A percentile compares a stretch with the other conserved stretches of the same genome.
Conservation (phyloP, 2,113 vertebrate genomes). For the Patagioenas fasciata region DNA sequence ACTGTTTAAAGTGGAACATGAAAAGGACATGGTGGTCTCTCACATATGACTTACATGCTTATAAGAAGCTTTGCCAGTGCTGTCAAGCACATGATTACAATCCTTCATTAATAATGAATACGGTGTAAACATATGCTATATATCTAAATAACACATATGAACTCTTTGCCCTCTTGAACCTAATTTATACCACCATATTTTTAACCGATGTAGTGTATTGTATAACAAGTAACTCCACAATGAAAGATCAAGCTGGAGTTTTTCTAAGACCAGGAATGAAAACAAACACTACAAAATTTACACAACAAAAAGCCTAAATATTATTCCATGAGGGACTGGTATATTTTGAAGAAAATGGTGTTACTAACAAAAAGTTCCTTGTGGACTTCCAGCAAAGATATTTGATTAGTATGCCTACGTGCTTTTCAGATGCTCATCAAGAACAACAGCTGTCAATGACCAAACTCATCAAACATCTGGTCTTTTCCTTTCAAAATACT, state of each 20-base stretch:
- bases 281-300: constrained; percentile 38
- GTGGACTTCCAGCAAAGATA: constrained; percentile 21
- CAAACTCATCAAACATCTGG: constrained; percentile 45
- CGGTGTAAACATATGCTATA: not conserved
- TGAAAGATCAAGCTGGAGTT: constrained; percentile 37
- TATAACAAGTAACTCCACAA: constrained; percentile 15
- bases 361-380: constrained; percentile 42
- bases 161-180: not conserved
- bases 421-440: constrained; percentile 18
- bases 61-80: not conserved
- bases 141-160: constrained; percentile 28
- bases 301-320: constrained; percentile 38
- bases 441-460: constrained; percentile 47
- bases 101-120: not conserved
- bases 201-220: not conserved
- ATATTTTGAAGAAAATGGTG: constrained; percentile 26
- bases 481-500: constrained; percentile 26
- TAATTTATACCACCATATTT: constrained; percentile 5
- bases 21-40: not conserved
- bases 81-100: not conserved
- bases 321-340: not conserved
- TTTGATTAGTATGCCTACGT: constrained; percentile 43
- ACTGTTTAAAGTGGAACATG: not conserved
- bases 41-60: not conserved
- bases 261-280: constrained; percentile 14